Conservation (phyloP, 1,140 invertebrate species). For the Leptinotarsa lineolata region DNA sequence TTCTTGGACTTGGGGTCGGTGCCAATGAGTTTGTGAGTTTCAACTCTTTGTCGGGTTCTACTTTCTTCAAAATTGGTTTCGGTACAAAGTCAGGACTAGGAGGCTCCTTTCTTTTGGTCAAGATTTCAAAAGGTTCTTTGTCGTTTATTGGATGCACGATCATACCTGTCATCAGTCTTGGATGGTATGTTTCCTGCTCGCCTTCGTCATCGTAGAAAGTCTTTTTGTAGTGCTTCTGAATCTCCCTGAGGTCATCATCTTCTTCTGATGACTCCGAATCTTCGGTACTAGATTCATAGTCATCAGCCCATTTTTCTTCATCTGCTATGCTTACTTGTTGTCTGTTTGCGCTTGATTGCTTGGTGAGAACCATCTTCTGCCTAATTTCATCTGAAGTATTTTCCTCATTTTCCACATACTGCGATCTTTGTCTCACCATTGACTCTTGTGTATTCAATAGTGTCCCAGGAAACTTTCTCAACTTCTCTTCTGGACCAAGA, state of each 20-base stretch:
- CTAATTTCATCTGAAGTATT: conserved; percentile 46
- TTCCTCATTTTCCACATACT: conserved; percentile 51
- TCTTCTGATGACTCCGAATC: conserved; percentile 47
- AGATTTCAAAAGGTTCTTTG: conserved; percentile 62
- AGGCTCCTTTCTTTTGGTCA: conserved; percentile 61
- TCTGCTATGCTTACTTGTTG: conserved; percentile 43
- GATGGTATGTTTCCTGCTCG: conserved; percentile 73
- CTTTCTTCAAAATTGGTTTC: conserved; percentile 74
- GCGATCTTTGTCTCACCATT: conserved; percentile 42
- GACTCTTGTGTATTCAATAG: conserved; percentile 36
- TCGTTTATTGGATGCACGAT: conserved; percentile 44
- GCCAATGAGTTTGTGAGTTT: conserved; percentile 18
- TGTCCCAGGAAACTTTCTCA: conserved; percentile 35
- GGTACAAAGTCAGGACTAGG: conserved; percentile 69
- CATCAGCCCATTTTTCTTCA: conserved; percentile 52
- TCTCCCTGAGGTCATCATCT: conserved; percentile 26
- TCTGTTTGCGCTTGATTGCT: conserved; percentile 42
- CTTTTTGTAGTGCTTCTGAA: conserved; percentile 12
- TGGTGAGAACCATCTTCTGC: conserved; percentile 40
- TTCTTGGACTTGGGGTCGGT: conserved; percentile 26
- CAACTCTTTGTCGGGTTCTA: conserved; percentile 40
- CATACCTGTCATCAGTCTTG: conserved; percentile 52
- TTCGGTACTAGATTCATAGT: conserved; percentile 50
- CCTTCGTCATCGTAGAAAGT: conserved; percentile 57
- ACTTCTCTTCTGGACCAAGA: conserved; percentile 26